phyloP scores from a whole-genome alignment of 2,797 vertebrate species.

The Rhinogobio ventralis region DNA sequence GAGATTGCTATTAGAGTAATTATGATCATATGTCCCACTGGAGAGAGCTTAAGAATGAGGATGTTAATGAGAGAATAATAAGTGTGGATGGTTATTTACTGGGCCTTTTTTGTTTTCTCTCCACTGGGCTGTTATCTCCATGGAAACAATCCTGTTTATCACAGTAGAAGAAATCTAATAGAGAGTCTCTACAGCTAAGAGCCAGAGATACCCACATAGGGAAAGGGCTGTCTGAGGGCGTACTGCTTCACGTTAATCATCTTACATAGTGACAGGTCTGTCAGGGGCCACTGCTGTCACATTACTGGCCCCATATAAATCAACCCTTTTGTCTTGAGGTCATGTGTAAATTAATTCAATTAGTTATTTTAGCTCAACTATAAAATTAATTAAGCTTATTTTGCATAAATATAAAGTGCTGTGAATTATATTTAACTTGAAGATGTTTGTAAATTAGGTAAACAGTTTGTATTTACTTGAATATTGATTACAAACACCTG shows the following conservation, averaged over 20 bases:
- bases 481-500: neutral
- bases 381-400: neutral
- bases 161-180: constrained; percentile 26
- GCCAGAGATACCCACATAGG: neutral
- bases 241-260: neutral
- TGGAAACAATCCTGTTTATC: constrained; percentile 45
- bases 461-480: neutral
- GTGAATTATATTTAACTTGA: neutral
- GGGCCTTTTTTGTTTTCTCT: constrained; percentile 38
- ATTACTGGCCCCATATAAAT: neutral
- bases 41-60: constrained; percentile 63
- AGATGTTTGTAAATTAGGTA: neutral
- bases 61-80: constrained; percentile 65
- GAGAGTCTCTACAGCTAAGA: constrained; percentile 5
- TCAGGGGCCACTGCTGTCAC: neutral
- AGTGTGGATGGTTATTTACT: constrained; percentile 61
- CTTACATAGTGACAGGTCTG: neutral
- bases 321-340: neutral
- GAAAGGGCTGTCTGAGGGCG: neutral
- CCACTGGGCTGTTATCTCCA: constrained; percentile 30
- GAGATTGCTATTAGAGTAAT: constrained; percentile 66
- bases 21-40: constrained; percentile 59
- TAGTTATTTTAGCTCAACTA: neutral
- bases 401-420: neutral
- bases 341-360: neutral